Evolutionary conservation across 2,797 vertebrate species (phyloP).

Genomic region (Simalia tracyae): DNA sequence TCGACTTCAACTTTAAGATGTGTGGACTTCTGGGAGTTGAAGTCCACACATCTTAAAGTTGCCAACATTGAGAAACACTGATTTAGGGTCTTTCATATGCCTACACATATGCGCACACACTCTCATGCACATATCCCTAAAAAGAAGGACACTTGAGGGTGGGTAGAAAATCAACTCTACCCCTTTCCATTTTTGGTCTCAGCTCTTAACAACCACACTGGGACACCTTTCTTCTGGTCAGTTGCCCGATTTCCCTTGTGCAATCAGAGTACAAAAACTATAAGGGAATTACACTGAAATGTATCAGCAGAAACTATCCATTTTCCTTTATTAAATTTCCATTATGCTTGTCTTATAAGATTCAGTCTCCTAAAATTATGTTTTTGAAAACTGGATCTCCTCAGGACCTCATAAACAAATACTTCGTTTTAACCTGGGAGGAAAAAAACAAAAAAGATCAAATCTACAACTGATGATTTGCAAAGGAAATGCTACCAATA

Average conservation of each 20-base stretch:
- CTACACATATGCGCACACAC: not conserved
- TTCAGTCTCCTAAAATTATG: not conserved
- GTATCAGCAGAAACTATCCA: not conserved
- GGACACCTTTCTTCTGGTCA: not conserved
- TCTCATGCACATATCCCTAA: not conserved
- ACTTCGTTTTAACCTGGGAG: constrained; percentile 52
- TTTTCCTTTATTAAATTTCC: constrained; percentile 9
- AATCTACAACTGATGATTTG: not conserved
- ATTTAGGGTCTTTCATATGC: not conserved
- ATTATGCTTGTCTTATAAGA: not conserved
- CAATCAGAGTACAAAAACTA: not conserved
- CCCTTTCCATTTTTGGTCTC: not conserved
- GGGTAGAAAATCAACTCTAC: not conserved
- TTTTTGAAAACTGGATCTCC: constrained; percentile 16
- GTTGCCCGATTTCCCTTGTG: not conserved
- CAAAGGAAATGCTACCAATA: constrained; percentile 43
- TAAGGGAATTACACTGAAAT: not conserved
- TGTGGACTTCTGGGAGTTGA: too few species aligned
- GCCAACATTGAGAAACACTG: too few species aligned
- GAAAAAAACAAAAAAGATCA: not conserved
- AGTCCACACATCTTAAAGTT: too few species aligned
- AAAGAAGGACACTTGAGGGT: not conserved
- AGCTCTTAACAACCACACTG: not conserved
- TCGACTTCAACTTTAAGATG: too few species aligned
- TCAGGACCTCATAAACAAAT: constrained; percentile 51